These are phyloP conservation scores for Aplodontia rufa DNA, from an alignment of 2,113 vertebrate genomes.

Conservation along the genomic window DNA sequence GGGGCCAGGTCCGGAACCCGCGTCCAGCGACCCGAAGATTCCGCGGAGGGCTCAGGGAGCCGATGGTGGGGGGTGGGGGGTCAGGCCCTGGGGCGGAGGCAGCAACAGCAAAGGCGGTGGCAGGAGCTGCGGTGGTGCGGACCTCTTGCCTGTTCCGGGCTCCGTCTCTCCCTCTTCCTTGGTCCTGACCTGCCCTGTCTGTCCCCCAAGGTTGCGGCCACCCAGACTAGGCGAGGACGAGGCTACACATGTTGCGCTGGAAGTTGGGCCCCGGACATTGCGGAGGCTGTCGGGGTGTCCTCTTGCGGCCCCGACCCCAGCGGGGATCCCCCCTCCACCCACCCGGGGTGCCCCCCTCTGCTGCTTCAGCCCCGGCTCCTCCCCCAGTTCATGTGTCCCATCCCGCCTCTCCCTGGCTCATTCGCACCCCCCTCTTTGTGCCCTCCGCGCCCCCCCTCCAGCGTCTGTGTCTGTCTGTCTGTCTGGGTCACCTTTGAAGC, in stretches of 20 bases:
- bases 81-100: conserved; percentile 46
- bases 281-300: conserved; percentile 75
- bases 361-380: conserved; percentile 65
- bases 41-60: conserved; percentile 35
- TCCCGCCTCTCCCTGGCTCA: conserved; percentile 61
- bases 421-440: conserved; percentile 57
- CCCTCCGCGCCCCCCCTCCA: conserved; percentile 24
- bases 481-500: conserved; percentile 80
- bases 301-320: conserved; percentile 65
- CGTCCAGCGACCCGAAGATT: conserved; percentile 65
- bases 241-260: conserved; percentile 80
- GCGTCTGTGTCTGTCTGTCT: conserved; percentile 65
- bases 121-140: neutral
- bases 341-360: conserved; percentile 68
- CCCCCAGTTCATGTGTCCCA: conserved; percentile 61
- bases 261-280: conserved; percentile 79
- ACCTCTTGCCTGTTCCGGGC: conserved; percentile 54
- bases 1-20: conserved; percentile 62
- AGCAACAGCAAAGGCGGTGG: neutral
- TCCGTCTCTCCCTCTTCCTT: conserved; percentile 59
- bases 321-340: conserved; percentile 77
- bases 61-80: neutral
- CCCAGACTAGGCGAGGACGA: conserved; percentile 70
- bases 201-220: conserved; percentile 78
- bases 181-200: conserved; percentile 70